Percentiles rank a stretch among this genome's conserved stretches.
These are phyloP conservation scores for Ophion slaviceki DNA, from an alignment of 2,888 invertebrate species.

Conservation along the genomic window DNA sequence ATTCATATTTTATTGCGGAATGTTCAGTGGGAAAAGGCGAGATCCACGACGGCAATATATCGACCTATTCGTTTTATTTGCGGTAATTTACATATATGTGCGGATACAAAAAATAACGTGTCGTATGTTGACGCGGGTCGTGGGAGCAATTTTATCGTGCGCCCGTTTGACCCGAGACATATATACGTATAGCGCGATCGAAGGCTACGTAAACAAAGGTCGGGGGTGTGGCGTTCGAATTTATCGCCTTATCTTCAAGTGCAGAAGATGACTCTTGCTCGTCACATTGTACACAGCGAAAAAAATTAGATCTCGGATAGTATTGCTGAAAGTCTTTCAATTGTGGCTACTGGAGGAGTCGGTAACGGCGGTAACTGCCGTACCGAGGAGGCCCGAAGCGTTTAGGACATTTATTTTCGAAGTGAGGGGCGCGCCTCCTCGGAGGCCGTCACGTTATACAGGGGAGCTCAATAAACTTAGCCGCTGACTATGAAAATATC, in stretches of 20 bases:
- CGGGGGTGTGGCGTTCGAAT: constrained; percentile 18
- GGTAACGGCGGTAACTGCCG: too few relatives aligned
- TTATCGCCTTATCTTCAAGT: not conserved
- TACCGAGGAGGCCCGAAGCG: too few relatives aligned
- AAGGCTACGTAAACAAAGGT: constrained; percentile 31
- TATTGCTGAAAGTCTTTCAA: not conserved
- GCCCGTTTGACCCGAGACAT: constrained; percentile 9
- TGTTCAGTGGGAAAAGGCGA: not conserved
- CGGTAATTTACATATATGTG: not conserved
- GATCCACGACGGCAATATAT: not conserved
- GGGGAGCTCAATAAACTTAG: too few relatives aligned
- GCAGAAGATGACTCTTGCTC: not conserved
- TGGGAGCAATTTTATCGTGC: not conserved
- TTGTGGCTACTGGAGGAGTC: not conserved
- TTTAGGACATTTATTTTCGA: too few relatives aligned
- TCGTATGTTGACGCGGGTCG: not conserved
- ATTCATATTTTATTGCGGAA: not conserved
- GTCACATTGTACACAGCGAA: not conserved
- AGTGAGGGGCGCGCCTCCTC: too few relatives aligned
- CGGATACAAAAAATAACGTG: not conserved
- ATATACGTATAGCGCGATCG: not conserved
- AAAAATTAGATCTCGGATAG: not conserved
- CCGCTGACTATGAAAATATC: too few relatives aligned
- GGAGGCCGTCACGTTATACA: too few relatives aligned
- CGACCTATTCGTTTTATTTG: not conserved